A percentile compares a stretch with the other conserved stretches of the same genome.
These are phyloP conservation scores for Ptychoptera albimana DNA, from an alignment of 2,888 invertebrate genomes.

Conservation along the genomic window DNA sequence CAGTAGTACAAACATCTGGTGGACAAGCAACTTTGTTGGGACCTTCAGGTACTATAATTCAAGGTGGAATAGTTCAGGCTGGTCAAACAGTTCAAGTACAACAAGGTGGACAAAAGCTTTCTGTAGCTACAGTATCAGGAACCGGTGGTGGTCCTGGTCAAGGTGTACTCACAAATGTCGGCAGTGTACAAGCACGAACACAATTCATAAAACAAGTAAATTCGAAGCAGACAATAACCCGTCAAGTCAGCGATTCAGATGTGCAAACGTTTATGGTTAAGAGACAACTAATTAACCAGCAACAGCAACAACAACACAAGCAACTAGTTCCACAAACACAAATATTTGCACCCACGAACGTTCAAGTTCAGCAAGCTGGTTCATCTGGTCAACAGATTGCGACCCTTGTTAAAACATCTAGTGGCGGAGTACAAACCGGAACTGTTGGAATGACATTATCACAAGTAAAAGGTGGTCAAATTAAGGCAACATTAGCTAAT, in stretches of 20 bases:
- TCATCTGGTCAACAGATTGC: slow-evolving; percentile 23
- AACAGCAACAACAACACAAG: slow-evolving; percentile 23
- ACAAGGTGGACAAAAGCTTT: slow-evolving; percentile 21
- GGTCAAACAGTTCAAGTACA: slow-evolving; percentile 25
- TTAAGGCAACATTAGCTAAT: slow-evolving; percentile 38
- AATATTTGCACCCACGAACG: slow-evolving; percentile 39
- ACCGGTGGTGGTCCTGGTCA: slow-evolving; percentile 24
- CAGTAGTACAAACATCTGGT: slow-evolving; percentile 23
- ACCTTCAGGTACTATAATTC: slow-evolving; percentile 27
- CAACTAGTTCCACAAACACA: slow-evolving; percentile 35
- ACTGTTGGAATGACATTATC: slow-evolving; percentile 22
- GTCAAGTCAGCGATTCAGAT: slow-evolving; percentile 40
- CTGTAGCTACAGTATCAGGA: slow-evolving; percentile 13
- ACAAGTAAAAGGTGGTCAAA: slow-evolving; percentile 29
- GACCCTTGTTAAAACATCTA: slow-evolving; percentile 26
- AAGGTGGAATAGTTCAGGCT: slow-evolving; percentile 24
- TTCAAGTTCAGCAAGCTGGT: slow-evolving; percentile 25
- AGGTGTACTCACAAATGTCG: slow-evolving; percentile 34
- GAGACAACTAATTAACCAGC: slow-evolving; percentile 30
- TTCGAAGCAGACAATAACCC: slow-evolving; percentile 32
- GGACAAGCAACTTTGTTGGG: slow-evolving; percentile 22
- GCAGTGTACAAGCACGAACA: slow-evolving; percentile 27
- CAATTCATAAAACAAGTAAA: slow-evolving; percentile 28
- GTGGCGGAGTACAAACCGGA: slow-evolving; percentile 32
- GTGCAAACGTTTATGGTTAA: slow-evolving; percentile 38